A percentile compares a stretch with the other conserved stretches of the same genome.
These are phyloP conservation scores for Synergus umbraculus DNA, from an alignment of 2,888 invertebrate genomes.

Conservation along the genomic window DNA sequence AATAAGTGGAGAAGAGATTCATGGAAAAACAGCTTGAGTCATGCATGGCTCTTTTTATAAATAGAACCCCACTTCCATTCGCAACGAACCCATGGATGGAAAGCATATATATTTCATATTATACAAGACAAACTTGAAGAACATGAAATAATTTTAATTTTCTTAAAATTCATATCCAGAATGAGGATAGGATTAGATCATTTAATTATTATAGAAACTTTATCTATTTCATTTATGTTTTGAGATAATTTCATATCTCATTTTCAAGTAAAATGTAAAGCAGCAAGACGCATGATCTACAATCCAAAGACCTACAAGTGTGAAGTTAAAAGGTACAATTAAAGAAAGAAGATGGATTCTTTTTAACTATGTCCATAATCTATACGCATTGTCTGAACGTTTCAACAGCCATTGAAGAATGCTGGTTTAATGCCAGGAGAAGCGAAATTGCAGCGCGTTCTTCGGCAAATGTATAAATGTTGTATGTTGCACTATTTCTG, in stretches of 20 bases:
- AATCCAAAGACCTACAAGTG: neutral
- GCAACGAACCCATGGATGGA: neutral
- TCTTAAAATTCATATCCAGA: neutral
- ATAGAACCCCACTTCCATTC: neutral
- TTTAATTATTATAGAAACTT: neutral
- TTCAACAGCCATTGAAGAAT: conserved; percentile 60
- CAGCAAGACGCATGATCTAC: no score
- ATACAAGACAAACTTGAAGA: neutral
- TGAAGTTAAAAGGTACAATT: conserved; percentile 19
- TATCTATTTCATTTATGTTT: neutral
- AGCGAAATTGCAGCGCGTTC: conserved; percentile 58
- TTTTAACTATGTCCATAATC: conserved; percentile 29
- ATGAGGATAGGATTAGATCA: neutral
- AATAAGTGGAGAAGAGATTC: neutral
- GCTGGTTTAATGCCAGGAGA: conserved; percentile 69
- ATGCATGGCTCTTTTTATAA: neutral
- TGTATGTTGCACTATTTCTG: conserved; percentile 67
- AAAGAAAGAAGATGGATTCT: conserved; percentile 15
- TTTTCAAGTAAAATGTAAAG: no score
- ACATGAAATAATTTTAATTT: neutral
- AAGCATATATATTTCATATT: neutral
- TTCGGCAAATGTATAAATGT: conserved; percentile 62
- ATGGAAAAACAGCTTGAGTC: neutral
- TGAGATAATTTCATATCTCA: no score
- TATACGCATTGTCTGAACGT: conserved; percentile 56